Evolutionary conservation across 2,888 invertebrate species (phyloP).

Genomic region (Flabesymbios commensalis): DNA sequence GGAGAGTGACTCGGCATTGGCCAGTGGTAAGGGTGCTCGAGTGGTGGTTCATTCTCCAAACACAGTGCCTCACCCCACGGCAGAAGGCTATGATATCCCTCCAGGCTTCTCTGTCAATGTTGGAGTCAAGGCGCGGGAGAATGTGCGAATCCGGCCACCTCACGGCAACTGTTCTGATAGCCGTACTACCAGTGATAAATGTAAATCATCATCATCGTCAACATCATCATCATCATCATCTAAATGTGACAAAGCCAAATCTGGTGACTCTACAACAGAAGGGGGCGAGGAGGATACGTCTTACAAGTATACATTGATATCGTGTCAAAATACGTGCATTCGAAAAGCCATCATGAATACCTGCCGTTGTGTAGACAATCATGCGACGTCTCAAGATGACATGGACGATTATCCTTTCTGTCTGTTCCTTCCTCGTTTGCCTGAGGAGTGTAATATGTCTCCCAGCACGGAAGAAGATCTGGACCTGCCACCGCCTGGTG

Average conservation of each 20-base stretch:
- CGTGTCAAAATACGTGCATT: conserved; percentile 39
- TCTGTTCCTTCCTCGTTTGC: conserved; percentile 25
- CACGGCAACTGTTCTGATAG: conserved; percentile 37
- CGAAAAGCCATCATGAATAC: conserved; percentile 32
- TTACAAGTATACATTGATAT: conserved; percentile 35
- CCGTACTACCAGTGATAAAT: no score
- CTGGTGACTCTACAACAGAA: background rate
- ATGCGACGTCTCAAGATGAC: conserved; percentile 13
- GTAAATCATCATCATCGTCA: no score
- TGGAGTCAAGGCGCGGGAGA: conserved; percentile 38
- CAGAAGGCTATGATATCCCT: conserved; percentile 36
- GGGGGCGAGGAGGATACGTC: no score
- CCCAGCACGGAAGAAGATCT: no score
- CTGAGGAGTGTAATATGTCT: no score
- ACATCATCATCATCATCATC: no score
- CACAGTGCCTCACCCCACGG: conserved; percentile 34
- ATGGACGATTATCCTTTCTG: conserved; percentile 25
- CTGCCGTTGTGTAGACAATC: conserved; percentile 36
- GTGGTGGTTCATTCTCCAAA: conserved; percentile 38
- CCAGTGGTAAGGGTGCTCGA: conserved; percentile 36
- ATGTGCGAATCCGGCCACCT: conserved; percentile 31
- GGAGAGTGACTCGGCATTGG: conserved; percentile 34
- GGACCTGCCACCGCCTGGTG: no score
- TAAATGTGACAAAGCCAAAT: no score
- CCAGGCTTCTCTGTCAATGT: conserved; percentile 37